These are phyloP conservation scores for Sebastolobus altivelis DNA, from an alignment of 2,797 vertebrate genomes.

Conservation along the genomic window DNA sequence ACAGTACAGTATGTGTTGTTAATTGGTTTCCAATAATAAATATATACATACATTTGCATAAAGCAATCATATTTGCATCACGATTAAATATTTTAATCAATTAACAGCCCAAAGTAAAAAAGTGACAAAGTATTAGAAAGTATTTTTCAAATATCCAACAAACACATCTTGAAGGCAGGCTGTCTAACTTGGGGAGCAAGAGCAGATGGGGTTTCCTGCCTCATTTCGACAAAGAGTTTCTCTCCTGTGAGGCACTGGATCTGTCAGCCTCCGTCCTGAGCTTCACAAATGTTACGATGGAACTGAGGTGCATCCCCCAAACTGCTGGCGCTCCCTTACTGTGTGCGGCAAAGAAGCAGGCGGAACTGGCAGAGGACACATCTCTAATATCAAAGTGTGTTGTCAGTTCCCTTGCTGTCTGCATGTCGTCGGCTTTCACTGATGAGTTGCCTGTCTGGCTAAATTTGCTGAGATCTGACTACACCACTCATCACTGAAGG, in stretches of 20 bases:
- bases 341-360: neutral
- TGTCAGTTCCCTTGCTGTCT: constrained; percentile 12
- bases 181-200: constrained; percentile 17
- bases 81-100: too few species aligned
- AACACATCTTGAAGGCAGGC: constrained; percentile 29
- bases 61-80: too few species aligned
- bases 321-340: constrained; percentile 14
- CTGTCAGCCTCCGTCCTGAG: constrained; percentile 50
- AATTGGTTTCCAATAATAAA: too few species aligned
- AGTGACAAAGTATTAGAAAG: constrained; percentile 32
- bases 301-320: constrained; percentile 14
- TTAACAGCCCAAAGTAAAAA: too few species aligned
- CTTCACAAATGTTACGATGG: constrained; percentile 43
- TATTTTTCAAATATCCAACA: constrained; percentile 15
- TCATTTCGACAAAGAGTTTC: constrained; percentile 41
- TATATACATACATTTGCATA: too few species aligned
- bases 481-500: constrained; percentile 20
- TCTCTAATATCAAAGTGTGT: constrained; percentile 49
- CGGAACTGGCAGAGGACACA: constrained; percentile 5
- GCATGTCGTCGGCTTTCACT: constrained; percentile 27
- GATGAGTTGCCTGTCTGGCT: constrained; percentile 42
- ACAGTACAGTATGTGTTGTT: too few species aligned
- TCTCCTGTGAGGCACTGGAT: constrained; percentile 34
- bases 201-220: constrained; percentile 51
- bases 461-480: constrained; percentile 56